Evolutionary conservation across 2,113 vertebrate genomes (phyloP).

Genomic region (Motacilla alba): DNA sequence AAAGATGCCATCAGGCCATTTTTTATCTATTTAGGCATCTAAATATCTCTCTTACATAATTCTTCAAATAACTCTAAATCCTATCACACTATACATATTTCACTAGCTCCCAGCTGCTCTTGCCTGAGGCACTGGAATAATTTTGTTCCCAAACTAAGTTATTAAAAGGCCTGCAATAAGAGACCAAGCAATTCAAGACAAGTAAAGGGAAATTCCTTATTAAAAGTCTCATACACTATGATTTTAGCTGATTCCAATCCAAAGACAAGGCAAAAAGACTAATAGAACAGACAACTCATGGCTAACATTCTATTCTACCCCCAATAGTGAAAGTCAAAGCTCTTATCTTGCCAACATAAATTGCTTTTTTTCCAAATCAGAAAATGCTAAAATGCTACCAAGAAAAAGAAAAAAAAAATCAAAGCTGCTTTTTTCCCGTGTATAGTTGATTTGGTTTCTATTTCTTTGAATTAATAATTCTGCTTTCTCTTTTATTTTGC

Average conservation of each 20-base stretch:
- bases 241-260: not conserved
- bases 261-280: not conserved
- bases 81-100: not conserved
- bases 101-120: not conserved
- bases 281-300: not conserved
- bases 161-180: not conserved
- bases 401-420: not conserved
- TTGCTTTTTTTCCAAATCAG: not conserved
- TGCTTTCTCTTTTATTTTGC: not conserved
- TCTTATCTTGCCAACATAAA: not conserved
- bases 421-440: not conserved
- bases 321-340: not conserved
- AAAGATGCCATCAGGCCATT: not conserved
- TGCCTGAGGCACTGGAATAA: not conserved
- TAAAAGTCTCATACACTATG: accelerated
- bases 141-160: not conserved
- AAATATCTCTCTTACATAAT: not conserved
- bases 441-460: not conserved
- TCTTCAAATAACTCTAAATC: not conserved
- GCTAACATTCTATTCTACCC: not conserved
- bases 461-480: constrained; percentile 32
- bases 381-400: not conserved
- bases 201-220: not conserved
- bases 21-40: not conserved
- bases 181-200: not conserved